Evolutionary conservation across 2,888 invertebrate species (phyloP), one percentile per base, ranked within the genome.

Genomic region (Odiellus spinosus): DNA sequence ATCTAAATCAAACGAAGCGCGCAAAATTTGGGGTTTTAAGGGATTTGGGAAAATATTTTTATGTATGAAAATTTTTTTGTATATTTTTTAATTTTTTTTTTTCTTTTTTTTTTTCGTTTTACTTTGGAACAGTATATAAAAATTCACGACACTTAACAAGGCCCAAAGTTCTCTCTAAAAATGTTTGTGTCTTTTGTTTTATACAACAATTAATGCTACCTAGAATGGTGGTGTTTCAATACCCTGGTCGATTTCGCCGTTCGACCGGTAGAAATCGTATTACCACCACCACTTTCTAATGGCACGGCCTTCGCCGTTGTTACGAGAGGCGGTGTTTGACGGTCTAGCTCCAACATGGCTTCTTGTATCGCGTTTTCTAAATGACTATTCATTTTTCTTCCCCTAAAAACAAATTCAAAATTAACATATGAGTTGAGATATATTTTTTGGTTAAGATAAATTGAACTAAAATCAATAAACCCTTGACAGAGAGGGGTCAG

Each of bases 361-460:
- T 88, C 86, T 71, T 88, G 86, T 63, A 88, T 87, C 47, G 87
- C 87, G 63, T 82, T 82, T 69, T 88, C 87, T 61, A 88, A 73
- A 65, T 83, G 81, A 57, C 79, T 77, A 69, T 85, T 86, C 74
- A 87, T 73, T 80, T 86, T 86, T 75, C 87, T 79, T 75, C 85
- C 85, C 77, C 87, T 88, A 75, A 59, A 70, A 65, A 56, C 36
- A 33, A 44, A 43, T n/a, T n/a, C n/a, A n/a, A n/a, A n/a, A n/a
- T n/a, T n/a, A n/a, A n/a, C n/a, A n/a, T n/a, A n/a, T n/a, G n/a
- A n/a, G n/a, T n/a, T n/a, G 46, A 39, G 38, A 35, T n/a, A n/a
- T n/a, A n/a, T n/a, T n/a, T n/a, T n/a, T n/a, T n/a, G n/a, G n/a
- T n/a, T n/a, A n/a, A n/a, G n/a, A n/a, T 33, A 11, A 33, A 11